phyloP scores from a whole-genome alignment of 2,113 vertebrate species.

The Struthidea cinerea region DNA sequence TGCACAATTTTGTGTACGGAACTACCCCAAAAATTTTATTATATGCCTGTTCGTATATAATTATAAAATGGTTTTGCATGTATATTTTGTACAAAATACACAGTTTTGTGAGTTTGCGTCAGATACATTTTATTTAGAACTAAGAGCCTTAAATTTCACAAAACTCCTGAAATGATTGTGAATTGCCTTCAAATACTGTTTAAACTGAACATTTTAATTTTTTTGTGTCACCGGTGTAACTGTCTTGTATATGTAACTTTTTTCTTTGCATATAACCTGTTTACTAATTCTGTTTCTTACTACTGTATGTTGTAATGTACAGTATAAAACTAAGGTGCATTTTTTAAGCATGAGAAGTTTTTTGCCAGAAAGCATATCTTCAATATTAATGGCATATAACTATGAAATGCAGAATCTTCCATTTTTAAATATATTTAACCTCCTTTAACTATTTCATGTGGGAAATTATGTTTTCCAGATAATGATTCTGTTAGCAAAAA shows the following conservation, averaged over 20 bases:
- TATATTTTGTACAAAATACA: conserved; percentile 92
- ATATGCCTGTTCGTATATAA: conserved; percentile 84
- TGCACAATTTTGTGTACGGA: conserved; percentile 87
- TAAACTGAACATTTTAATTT: conserved; percentile 69
- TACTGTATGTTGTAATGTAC: conserved; percentile 82
- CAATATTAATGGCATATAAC: conserved; percentile 53
- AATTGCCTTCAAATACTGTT: conserved; percentile 85
- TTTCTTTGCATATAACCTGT: conserved; percentile 79
- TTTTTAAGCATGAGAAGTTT: conserved; percentile 85
- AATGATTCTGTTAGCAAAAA: conserved; percentile 8
- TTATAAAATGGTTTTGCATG: conserved; percentile 89
- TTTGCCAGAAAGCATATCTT: conserved; percentile 67
- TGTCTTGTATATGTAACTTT: conserved; percentile 81
- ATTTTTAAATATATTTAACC: conserved; percentile 74
- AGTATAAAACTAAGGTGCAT: conserved; percentile 75
- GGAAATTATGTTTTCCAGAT: conserved; percentile 20
- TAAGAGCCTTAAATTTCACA: conserved; percentile 98
- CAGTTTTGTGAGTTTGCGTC: conserved; percentile 84
- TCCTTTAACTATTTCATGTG: conserved; percentile 47
- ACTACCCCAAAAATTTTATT: conserved; percentile 78
- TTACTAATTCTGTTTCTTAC: conserved; percentile 74
- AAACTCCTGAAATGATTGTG: conserved; percentile 88
- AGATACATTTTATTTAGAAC: conserved; percentile 81
- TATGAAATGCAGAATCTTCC: conserved; percentile 67
- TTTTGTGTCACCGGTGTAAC: conserved; percentile 82